These are phyloP conservation scores for Euplagia quadripunctaria DNA, from an alignment of 2,888 invertebrate species.

Conservation along the genomic window DNA sequence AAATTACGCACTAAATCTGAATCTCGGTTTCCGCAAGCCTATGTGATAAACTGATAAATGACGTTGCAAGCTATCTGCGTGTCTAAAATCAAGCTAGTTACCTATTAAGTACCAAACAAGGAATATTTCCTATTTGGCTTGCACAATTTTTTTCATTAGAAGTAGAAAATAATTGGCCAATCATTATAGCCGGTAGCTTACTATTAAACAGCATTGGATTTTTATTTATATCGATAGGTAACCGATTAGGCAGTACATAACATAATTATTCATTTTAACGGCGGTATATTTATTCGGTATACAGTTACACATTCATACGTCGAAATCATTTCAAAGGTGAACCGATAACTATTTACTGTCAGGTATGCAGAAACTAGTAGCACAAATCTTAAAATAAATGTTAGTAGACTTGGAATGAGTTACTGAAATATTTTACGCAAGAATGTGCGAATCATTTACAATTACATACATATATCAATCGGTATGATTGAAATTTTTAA, in stretches of 20 bases:
- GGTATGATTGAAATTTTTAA: conserved; percentile 1
- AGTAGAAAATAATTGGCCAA: too few species aligned
- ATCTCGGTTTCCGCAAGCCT: too few species aligned
- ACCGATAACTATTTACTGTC: not conserved
- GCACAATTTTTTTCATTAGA: too few species aligned
- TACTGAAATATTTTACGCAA: conserved; percentile 10
- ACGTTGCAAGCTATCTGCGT: too few species aligned
- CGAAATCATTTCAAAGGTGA: not conserved
- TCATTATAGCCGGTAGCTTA: too few species aligned
- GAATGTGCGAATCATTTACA: not conserved
- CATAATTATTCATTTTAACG: not conserved
- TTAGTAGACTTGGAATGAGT: not conserved
- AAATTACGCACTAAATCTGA: too few species aligned
- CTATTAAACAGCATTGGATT: too few species aligned
- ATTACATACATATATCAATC: conserved; percentile 1
- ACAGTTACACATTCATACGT: not conserved
- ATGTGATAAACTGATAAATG: too few species aligned
- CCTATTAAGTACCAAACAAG: too few species aligned
- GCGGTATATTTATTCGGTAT: not conserved
- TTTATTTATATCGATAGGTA: not conserved
- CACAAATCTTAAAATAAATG: conserved; percentile 2
- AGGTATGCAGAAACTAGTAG: not conserved
- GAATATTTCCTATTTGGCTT: too few species aligned
- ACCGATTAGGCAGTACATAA: not conserved
- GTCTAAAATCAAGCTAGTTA: too few species aligned